These are phyloP conservation scores for Azorinus chamasolen DNA, from an alignment of 2,888 invertebrate genomes.

Conservation along the genomic window DNA sequence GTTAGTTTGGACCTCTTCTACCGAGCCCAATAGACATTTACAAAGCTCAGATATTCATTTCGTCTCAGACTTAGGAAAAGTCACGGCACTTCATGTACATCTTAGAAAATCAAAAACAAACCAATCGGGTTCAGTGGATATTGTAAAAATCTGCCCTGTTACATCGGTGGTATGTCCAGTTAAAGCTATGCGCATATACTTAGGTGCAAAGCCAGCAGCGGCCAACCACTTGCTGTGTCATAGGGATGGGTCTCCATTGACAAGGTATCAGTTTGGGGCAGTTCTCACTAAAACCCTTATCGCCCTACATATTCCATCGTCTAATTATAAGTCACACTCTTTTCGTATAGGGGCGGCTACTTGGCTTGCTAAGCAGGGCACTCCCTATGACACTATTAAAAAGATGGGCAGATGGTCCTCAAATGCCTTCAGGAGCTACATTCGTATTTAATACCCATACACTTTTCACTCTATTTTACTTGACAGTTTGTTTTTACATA, in stretches of 20 bases:
- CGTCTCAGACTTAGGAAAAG: background rate
- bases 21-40: constrained; percentile 3
- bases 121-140: background rate
- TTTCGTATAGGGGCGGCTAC: constrained; percentile 12
- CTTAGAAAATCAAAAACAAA: constrained; percentile 16
- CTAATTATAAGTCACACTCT: too few relatives aligned
- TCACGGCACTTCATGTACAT: background rate
- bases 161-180: background rate
- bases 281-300: constrained; percentile 2
- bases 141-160: background rate
- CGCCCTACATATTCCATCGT: background rate
- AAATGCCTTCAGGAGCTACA: background rate
- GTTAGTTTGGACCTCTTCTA: constrained; percentile 9
- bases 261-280: too few relatives aligned
- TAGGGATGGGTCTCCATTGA: background rate
- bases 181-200: background rate
- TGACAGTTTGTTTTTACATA: too few relatives aligned
- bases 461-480: too few relatives aligned
- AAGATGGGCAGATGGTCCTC: constrained; percentile 6
- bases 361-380: background rate
- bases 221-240: constrained; percentile 10
- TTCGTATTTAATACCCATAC: constrained; percentile 8
- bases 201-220: background rate
- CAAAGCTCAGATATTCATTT: background rate
- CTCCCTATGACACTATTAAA: background rate